Evolutionary conservation across 2,797 vertebrate genomes (phyloP).

Genomic region (Labroides dimidiatus): DNA sequence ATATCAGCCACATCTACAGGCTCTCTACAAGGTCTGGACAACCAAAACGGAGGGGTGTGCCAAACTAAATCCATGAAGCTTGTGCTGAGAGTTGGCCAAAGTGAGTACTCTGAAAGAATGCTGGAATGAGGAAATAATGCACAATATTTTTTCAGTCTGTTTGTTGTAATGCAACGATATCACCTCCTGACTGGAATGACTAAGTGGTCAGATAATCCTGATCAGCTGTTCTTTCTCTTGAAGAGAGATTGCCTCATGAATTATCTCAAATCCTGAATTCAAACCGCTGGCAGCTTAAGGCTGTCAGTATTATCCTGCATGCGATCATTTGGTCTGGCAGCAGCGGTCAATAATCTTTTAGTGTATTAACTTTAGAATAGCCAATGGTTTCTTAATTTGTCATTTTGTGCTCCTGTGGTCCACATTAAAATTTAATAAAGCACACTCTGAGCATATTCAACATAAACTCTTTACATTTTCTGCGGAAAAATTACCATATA

Average conservation of each 20-base stretch:
- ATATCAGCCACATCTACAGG: constrained; percentile 95
- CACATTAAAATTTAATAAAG: constrained; percentile 22
- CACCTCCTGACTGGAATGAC: constrained; percentile 24
- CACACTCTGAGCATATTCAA: constrained; percentile 10
- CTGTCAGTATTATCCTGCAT: constrained; percentile 59
- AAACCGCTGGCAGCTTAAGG: constrained; percentile 63
- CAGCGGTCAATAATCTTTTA: constrained; percentile 32
- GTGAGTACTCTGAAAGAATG: constrained; percentile 81
- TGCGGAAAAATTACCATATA: constrained; percentile 14
- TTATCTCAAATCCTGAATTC: constrained; percentile 66
- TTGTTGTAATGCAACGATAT: constrained; percentile 26
- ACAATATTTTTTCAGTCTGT: constrained; percentile 4
- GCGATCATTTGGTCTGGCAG: constrained; percentile 36
- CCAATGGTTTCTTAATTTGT: not conserved
- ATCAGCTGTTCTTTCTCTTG: constrained; percentile 49
- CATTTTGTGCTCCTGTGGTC: constrained; percentile 1
- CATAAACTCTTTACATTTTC: constrained; percentile 4
- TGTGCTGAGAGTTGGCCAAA: constrained; percentile 97
- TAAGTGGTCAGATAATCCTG: constrained; percentile 56
- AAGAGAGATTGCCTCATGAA: constrained; percentile 60
- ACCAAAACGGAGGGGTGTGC: constrained; percentile 94
- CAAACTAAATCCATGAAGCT: constrained; percentile 97
- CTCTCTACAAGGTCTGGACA: constrained; percentile 92
- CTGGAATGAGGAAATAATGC: constrained; percentile 7
- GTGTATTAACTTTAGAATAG: constrained; percentile 38